Percentiles rank a stretch among this genome's conserved stretches.
Evolutionary conservation across 2,797 vertebrate species (phyloP).

Genomic region (Sphenopsis melanotis): DNA sequence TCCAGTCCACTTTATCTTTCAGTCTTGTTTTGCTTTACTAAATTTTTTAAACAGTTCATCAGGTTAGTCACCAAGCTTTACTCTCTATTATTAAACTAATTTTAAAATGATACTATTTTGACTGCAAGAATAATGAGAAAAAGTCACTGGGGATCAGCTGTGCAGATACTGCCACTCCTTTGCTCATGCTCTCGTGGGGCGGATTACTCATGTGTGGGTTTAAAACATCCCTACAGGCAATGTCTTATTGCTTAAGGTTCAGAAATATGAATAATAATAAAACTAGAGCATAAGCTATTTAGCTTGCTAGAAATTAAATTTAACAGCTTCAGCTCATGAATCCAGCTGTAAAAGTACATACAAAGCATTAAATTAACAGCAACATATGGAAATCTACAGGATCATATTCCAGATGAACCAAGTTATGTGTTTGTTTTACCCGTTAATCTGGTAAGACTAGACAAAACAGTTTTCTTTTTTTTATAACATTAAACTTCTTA

Average conservation of each 20-base stretch:
- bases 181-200: slow-evolving; percentile 1
- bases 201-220: slow-evolving; percentile 65
- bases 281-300: slow-evolving; percentile 68
- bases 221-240: slow-evolving; percentile 71
- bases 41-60: slow-evolving; percentile 56
- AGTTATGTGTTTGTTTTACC: slow-evolving; percentile 5
- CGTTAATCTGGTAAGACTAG: slow-evolving; percentile 13
- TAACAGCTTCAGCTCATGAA: slow-evolving; percentile 64
- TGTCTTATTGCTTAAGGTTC: slow-evolving; percentile 62
- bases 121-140: slow-evolving; percentile 69
- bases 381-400: slow-evolving; percentile 55
- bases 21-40: slow-evolving; percentile 58
- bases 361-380: slow-evolving; percentile 58
- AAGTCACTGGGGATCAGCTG: slow-evolving; percentile 47
- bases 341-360: slow-evolving; percentile 64
- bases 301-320: slow-evolving; percentile 68
- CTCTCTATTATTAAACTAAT: slow-evolving; percentile 56
- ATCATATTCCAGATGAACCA: slow-evolving; percentile 43
- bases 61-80: slow-evolving; percentile 51
- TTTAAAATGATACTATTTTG: slow-evolving; percentile 67
- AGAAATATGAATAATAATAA: slow-evolving; percentile 74
- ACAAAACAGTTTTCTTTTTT: slow-evolving; percentile 8
- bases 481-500: not conserved
- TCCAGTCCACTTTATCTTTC: slow-evolving; percentile 4
- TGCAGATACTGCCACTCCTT: slow-evolving; percentile 36